Percentiles rank a stretch among this genome's conserved stretches.
These are phyloP conservation scores for Electrophaes corylata DNA, from an alignment of 2,888 invertebrate genomes.

Conservation along the genomic window DNA sequence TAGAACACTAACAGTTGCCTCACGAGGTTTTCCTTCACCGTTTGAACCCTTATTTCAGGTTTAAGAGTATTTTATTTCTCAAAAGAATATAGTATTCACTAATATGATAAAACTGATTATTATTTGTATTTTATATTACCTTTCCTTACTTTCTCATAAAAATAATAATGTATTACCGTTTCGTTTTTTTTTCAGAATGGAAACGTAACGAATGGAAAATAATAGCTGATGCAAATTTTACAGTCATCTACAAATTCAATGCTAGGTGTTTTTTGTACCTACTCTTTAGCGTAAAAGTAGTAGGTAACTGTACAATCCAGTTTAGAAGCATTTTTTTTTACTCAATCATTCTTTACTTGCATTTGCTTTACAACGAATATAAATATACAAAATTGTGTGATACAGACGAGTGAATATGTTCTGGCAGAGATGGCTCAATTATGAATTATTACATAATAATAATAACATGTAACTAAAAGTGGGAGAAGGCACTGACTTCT, in stretches of 20 bases:
- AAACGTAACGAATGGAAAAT: slow-evolving; percentile 71
- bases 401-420: slow-evolving; percentile 38
- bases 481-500: too few species aligned
- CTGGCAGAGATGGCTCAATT: slow-evolving; percentile 37
- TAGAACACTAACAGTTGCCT: too few species aligned
- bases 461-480: too few species aligned
- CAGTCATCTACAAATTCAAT: not conserved
- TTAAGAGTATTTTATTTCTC: too few species aligned
- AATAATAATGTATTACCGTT: not conserved
- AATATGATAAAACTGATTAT: too few species aligned
- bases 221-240: slow-evolving; percentile 36
- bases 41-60: too few species aligned
- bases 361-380: slow-evolving; percentile 53
- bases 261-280: not conserved
- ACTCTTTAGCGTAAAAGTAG: slow-evolving; percentile 1
- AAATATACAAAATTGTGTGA: not conserved
- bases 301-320: not conserved
- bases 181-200: slow-evolving; percentile 60
- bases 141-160: too few species aligned
- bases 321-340: slow-evolving; percentile 31
- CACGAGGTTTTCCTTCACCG: too few species aligned
- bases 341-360: slow-evolving; percentile 41
- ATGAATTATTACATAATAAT: too few species aligned
- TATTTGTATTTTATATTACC: too few species aligned
- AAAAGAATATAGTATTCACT: too few species aligned